Evolutionary conservation across 2,888 invertebrate genomes (phyloP), one percentile per base, ranked within the genome.

Genomic region (Ormyrus rosae): DNA sequence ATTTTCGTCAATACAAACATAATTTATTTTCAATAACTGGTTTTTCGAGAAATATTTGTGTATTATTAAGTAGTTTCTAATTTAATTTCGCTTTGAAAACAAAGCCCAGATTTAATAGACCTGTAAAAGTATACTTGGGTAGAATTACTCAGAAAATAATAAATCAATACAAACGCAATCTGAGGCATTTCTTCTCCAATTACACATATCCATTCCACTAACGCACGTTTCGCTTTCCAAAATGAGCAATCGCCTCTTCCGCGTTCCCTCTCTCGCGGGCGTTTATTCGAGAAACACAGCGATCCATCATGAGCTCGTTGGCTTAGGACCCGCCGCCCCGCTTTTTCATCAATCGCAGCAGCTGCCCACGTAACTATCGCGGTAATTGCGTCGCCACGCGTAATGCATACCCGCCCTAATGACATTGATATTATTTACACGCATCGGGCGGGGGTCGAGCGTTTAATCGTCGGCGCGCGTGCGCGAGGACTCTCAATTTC

Each of bases 341-440:
- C 34, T 34, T 34, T 34, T 34, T 34, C 34, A 75, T 75, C 67
- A 75, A 75, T 75, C 50, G 45, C 50, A n/a, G 19, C 45, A 10
- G 0, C 34, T 34, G 51, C 34, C 67, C 60, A 68, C 69, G 13
- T 79, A 73, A 75, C 65, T 58, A 46, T 65, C 80, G 53, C 70
- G 58, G 61, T 74, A 78, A 78, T 70, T 50, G 45, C 51, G 6
- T 48, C 61, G 46, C 19, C 11, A 6, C 50, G 19, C 48, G 69
- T 10, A 34, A 34, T 34, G 34, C 34, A 34, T 34, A 58, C 48
- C 34, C 19, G 63, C 65, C 53, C 53, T 77, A 77, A 81, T 73
- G 77, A 48, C 70, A 78, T 73, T 73, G 73, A 73, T 78, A 78
- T 81, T 81, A 78, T 81, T 77, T 78, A 76, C 73, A 81, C 69